Base-by-base conservation (phyloP, 2,888 invertebrate genomes). In the Latrodectus hesperus region DNA sequence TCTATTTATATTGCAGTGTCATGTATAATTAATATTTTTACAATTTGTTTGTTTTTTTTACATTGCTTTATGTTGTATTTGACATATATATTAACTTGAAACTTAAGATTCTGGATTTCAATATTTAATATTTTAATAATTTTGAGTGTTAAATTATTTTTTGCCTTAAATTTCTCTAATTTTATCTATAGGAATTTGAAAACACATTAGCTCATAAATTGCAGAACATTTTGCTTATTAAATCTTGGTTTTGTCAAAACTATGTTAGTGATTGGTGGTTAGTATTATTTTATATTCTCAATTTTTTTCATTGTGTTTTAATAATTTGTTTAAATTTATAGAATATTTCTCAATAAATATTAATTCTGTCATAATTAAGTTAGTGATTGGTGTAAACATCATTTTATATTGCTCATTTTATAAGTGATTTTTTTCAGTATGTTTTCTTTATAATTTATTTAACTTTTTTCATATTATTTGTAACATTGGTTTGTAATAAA, bases 191-290 rank as follows among this genome's bases (percentile, higher is more conserved):
- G 83, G 91, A 91, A 70, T 93, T 93, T 90, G 91, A 93, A 89
- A 91, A 90, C 65, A 92, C 91, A 0, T 60, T 92, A 68, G 93
- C 93, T 16, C 92, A 91, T 51, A 92, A 92, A 90, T 90, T 93
- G 55, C 93, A 93, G 90, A 90, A 92, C 68, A 91, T 93, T 76
- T 91, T 93, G 12, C 90, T 92, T 38, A 90, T 93, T 60, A 93
- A 93, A 90, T 92, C 93, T 1, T 93, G 93, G 93, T 92, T 93
- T 92, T 91, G 92, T 8, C 92, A 92, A 11, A 93, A 93, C 90
- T 93, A 92, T 91, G 93, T 93, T 55, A 92, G 92, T 68, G 93
- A 93, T 90, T 93, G 93, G 93, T 93, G 93, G 93, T 93, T 91
- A 90, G 92, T 90, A 17, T 22, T n/a, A 71, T 16, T 64, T 70